Evolutionary conservation across 2,888 invertebrate species (phyloP), one percentile per base, ranked within the genome.

Genomic region (Colletes collaris): DNA sequence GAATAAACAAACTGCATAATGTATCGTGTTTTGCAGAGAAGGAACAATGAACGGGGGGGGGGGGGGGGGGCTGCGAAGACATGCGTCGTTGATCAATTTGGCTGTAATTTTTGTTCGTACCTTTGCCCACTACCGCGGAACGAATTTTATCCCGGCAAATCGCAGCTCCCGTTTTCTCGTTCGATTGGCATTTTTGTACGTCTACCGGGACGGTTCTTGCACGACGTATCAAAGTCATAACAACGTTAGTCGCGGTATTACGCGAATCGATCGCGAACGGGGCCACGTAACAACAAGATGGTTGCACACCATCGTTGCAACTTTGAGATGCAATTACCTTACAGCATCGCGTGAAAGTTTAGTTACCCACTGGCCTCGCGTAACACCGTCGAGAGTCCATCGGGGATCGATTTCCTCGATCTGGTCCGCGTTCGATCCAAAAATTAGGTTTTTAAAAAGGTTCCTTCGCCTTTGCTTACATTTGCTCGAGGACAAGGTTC

Each of bases 261-360:
- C 7, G 8, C 11, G 66, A 66, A 62, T 77, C 67, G 63, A 72
- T 50, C 19, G 44, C n/a, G 10, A 65, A 76, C 40, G 49, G 58
- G 46, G 72, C 37, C 63, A n/a, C 58, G 58, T 35, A 6, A 46
- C 50, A 56, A 10, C 37, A 4, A 8, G 40, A 40, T 58, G 49
- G 69, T 65, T 65, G 64, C 27, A 27, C 27, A 27, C 63, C 59
- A n/a, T 44, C 37, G 40, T 19, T 6, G 40, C 44, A 71, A 49
- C 35, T 55, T 46, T 40, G 10, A 60, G 69, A 63, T 66, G 69
- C 64, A 60, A 59, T 69, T 46, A 60, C 66, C 49, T 65, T 75
- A 63, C n/a, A 13, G 68, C 56, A 55, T 50, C 59, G 69, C 50
- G 76, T 40, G 78, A 76, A 66, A 76, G 76, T 75, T 69, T 53